Base-by-base conservation (phyloP, 1,140 invertebrate genomes). In the Atta texana region DNA sequence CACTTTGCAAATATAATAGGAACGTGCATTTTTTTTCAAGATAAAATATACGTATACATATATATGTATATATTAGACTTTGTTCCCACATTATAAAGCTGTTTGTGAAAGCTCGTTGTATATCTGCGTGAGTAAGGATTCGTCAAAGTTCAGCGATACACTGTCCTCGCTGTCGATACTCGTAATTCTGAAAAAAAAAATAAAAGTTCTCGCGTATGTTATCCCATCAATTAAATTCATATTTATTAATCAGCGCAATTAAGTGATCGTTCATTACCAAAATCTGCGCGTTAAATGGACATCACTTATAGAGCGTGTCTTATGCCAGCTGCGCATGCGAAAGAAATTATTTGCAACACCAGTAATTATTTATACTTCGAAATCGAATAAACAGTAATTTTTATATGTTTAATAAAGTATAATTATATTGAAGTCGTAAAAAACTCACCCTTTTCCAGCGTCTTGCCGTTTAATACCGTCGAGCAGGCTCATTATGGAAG, bases 51-150 rank as follows among this genome's bases (percentile, higher is more conserved):
- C 39, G 49, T 72, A 63, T 86, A 81, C 82, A 18, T 55, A 18
- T 31, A 4, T 31, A 31, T 57, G n/a, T 61, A 53, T 76, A 7
- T 66, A n/a, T 34, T 53, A 59, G 85, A 90, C 80, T 87, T 92
- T 91, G 80, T 81, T 92, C 90, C 90, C 89, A 86, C 16, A 69
- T 94, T 91, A 95, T 72, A 95, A 91, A 82, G 93, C 92, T 75
- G 94, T 95, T 66, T 94, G 94, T 77, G 94, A 93, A 88, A 95
- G 92, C 88, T 95, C 94, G 87, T 95, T 93, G 88, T 95, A 94
- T 76, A 95, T 93, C 86, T 94, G 91, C 82, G 92, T 93, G 75
- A 95, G 92, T 72, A 95, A 77, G 51, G 93, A 94, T 87, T 92
- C 91, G 39, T 93, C 90, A 66, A 93, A 91, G 80, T 93, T 90